Evolutionary conservation across 2,113 vertebrate genomes (phyloP).

Genomic region (Peromyscus leucopus): DNA sequence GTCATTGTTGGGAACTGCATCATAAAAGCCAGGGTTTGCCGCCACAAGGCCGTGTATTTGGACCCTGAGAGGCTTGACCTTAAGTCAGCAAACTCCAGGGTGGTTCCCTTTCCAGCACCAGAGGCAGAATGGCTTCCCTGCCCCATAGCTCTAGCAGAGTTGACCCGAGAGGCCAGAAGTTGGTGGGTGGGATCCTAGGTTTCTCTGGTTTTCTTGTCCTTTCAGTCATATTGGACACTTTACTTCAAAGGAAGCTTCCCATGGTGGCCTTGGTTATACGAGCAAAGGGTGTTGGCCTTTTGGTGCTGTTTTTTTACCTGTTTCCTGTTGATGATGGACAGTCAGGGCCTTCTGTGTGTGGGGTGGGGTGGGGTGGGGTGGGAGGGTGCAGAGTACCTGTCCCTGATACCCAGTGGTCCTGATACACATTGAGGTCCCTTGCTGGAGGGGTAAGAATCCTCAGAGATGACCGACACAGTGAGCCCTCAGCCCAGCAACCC

Average conservation of each 20-base stretch:
- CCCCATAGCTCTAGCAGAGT: rapidly evolving
- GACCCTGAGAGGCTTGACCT: too few relatives aligned
- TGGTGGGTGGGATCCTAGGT: rapidly evolving
- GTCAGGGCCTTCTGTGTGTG: rapidly evolving
- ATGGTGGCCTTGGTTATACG: neutral
- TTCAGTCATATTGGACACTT: rapidly evolving
- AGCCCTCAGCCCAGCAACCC: too few relatives aligned
- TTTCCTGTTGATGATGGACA: neutral
- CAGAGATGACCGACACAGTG: rapidly evolving
- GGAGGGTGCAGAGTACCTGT: too few relatives aligned
- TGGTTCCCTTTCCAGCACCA: rapidly evolving
- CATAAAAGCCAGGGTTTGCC: neutral
- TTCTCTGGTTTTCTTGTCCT: neutral
- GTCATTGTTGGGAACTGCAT: neutral
- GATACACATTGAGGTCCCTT: rapidly evolving
- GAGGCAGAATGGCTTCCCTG: rapidly evolving
- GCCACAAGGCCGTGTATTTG: rapidly evolving
- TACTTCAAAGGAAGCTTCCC: neutral
- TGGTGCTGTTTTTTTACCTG: rapidly evolving
- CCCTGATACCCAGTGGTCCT: rapidly evolving
- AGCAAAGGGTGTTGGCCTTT: rapidly evolving
- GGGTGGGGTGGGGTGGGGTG: too few relatives aligned
- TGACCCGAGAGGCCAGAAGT: neutral
- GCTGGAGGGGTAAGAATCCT: rapidly evolving
- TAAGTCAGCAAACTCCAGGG: rapidly evolving